Base-by-base conservation (phyloP, 2,888 invertebrate species). In the Yponomeuta evonymella region DNA sequence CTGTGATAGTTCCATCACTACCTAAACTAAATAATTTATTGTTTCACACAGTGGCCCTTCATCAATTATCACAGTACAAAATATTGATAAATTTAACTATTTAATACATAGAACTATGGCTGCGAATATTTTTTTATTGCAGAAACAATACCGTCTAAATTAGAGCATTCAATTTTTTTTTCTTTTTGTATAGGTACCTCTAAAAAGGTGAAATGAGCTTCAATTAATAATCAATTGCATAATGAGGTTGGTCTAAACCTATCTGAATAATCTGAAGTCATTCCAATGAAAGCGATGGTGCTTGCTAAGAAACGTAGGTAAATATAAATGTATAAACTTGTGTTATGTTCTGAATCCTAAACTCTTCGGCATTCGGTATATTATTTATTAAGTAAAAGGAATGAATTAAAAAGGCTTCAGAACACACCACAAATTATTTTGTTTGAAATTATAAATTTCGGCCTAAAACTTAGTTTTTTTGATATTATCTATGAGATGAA, bases 1-100 rank as follows among this genome's bases (percentile, higher is more conserved):
- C 67, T 67, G 48, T 67, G 67, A 67, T 67, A 67, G 67, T 23
- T 12, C n/a, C 48, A 23, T 65, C 67, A 67, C 67, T 67, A 67
- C 10, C 43, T 23, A 67, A 43, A 43, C 8, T 43, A 43, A 43
- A 43, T 43, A 43, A 23, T 23, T 23, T 67, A 67, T n/a, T 48
- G 48, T 67, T 48, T 23, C 23, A 9, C 48, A 10, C n/a, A 66
- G 66, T 63, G 63, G 2, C 6, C 43, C 6, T 8, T 5, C 12
- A 58, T 58, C 51, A 58, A 58, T 58, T 58, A 58, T 58, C 12
- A 58, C 51, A 58, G 51, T 58, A 58, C 51, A 58, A 58, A 58
- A 43, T 43, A 43, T 43, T 43, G 6, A 43, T 43, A 43, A 43
- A 43, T 5, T 8, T 43, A 43, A 5, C 8, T 43, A 43, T 43